These are phyloP conservation scores for Edolisoma coerulescens DNA, from an alignment of 2,113 vertebrate species.

Conservation along the genomic window DNA sequence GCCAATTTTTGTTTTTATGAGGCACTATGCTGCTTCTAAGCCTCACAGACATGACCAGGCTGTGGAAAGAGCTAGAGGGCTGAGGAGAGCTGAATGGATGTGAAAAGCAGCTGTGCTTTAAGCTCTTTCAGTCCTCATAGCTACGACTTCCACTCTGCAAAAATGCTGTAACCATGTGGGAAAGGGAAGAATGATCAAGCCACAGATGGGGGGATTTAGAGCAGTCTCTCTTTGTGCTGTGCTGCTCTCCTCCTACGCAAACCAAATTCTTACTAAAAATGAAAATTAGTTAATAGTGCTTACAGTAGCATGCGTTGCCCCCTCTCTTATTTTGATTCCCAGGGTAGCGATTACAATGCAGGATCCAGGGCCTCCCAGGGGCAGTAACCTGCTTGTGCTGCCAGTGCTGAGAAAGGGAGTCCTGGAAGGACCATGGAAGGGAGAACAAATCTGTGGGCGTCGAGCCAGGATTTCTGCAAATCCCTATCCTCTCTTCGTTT, in stretches of 20 bases:
- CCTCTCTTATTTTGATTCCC: constrained; percentile 32
- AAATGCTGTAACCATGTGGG: constrained; percentile 57
- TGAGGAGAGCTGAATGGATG: constrained; percentile 35
- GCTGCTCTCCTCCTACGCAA: constrained; percentile 42
- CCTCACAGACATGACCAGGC: constrained; percentile 23
- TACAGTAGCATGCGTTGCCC: constrained; percentile 15
- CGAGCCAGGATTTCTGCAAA: constrained; percentile 27
- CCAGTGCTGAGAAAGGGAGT: constrained; percentile 9
- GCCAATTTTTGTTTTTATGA: constrained; percentile 13
- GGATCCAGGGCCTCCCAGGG: neutral
- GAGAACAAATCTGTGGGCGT: constrained; percentile 17
- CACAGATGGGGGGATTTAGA: constrained; percentile 32
- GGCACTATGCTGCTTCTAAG: neutral
- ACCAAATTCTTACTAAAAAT: constrained; percentile 54
- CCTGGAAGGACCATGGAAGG: constrained; percentile 14
- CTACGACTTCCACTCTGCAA: constrained; percentile 49
- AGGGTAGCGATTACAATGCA: neutral
- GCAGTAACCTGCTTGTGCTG: constrained; percentile 29
- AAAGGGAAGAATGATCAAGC: constrained; percentile 44
- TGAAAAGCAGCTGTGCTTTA: constrained; percentile 59
- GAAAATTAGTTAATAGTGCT: constrained; percentile 31
- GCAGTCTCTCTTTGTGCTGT: constrained; percentile 29
- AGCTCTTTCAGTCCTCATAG: constrained; percentile 54
- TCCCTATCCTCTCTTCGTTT: constrained; percentile 1
- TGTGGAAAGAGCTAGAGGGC: constrained; percentile 40